Percentiles rank a stretch among this genome's conserved stretches.
These are phyloP conservation scores for Drosophila sp. DNA, from an alignment of 1,140 invertebrate species.

Conservation along the genomic window DNA sequence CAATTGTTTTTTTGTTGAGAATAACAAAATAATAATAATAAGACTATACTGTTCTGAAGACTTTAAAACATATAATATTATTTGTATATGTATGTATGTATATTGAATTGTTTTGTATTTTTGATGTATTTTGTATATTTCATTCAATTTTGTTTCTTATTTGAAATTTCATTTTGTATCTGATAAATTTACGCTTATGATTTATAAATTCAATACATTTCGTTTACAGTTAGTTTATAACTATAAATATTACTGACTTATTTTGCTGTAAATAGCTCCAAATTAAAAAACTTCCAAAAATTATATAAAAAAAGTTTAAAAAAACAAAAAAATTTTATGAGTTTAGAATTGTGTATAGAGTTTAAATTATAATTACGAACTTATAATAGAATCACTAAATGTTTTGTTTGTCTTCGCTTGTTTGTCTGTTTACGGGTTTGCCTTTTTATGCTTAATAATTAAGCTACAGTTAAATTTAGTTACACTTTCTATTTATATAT, in stretches of 20 bases:
- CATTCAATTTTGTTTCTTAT: slow-evolving; percentile 56
- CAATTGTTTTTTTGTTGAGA: slow-evolving; percentile 34
- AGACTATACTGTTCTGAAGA: slow-evolving; percentile 70
- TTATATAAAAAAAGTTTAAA: slow-evolving; percentile 50
- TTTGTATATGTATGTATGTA: slow-evolving; percentile 15
- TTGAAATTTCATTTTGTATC: slow-evolving; percentile 28
- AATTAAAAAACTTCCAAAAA: slow-evolving; percentile 67
- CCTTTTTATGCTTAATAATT: slow-evolving; percentile 60
- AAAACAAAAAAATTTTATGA: slow-evolving; percentile 48
- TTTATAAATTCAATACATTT: slow-evolving; percentile 81
- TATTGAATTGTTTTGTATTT: slow-evolving; percentile 16
- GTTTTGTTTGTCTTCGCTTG: slow-evolving; percentile 76
- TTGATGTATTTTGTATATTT: slow-evolving; percentile 51
- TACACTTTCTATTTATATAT: slow-evolving; percentile 48
- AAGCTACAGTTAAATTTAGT: slow-evolving; percentile 75
- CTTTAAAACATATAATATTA: slow-evolving; percentile 49
- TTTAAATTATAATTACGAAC: slow-evolving; percentile 59
- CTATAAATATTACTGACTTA: slow-evolving; percentile 73
- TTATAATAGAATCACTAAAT: slow-evolving; percentile 82
- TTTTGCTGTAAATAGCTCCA: slow-evolving; percentile 54
- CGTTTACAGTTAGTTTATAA: slow-evolving; percentile 63
- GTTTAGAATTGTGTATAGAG: slow-evolving; percentile 59
- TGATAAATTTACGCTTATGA: slow-evolving; percentile 50
- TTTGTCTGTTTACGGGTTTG: slow-evolving; percentile 62
- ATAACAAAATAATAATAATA: slow-evolving; percentile 50